Conservation (phyloP, 2,113 vertebrate species). For the Oncorhynchus nerka region DNA sequence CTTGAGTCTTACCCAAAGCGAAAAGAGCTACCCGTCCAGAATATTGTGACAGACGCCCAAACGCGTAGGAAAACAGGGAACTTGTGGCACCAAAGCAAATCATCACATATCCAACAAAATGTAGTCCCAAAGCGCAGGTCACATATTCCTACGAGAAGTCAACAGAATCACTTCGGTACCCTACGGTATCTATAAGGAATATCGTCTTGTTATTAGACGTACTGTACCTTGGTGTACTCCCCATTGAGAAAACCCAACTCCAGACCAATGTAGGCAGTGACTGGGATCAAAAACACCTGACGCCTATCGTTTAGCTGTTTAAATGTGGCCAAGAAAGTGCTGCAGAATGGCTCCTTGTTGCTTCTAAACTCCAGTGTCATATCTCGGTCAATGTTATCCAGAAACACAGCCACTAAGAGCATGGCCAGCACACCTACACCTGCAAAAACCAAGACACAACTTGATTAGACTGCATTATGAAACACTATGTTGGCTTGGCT, state of each 20-base stretch:
- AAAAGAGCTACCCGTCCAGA: slow-evolving; percentile 76
- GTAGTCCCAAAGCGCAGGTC: slow-evolving; percentile 91
- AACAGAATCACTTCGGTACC: no score
- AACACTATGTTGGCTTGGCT: neutral
- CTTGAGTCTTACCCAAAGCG: slow-evolving; percentile 75
- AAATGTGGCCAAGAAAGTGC: slow-evolving; percentile 85
- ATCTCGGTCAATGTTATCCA: slow-evolving; percentile 78
- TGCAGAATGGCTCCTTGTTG: slow-evolving; percentile 68
- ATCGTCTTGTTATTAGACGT: no score
- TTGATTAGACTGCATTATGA: no score
- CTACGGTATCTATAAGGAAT: no score
- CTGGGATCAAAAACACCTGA: slow-evolving; percentile 81
- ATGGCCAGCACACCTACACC: slow-evolving; percentile 87
- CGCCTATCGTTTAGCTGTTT: slow-evolving; percentile 80
- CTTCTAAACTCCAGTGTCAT: slow-evolving; percentile 61
- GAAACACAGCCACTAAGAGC: slow-evolving; percentile 78
- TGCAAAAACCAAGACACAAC: slow-evolving; percentile 49
- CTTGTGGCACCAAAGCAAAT: slow-evolving; percentile 89
- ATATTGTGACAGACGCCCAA: slow-evolving; percentile 80
- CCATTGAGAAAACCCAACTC: slow-evolving; percentile 91
- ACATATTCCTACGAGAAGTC: slow-evolving; percentile 41
- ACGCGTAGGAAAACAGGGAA: slow-evolving; percentile 80
- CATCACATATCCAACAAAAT: slow-evolving; percentile 85
- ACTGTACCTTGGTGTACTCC: slow-evolving; percentile 88
- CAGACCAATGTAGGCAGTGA: slow-evolving; percentile 92